Evolutionary conservation across 2,888 invertebrate species (phyloP).

Genomic region (Oasisia sp.): DNA sequence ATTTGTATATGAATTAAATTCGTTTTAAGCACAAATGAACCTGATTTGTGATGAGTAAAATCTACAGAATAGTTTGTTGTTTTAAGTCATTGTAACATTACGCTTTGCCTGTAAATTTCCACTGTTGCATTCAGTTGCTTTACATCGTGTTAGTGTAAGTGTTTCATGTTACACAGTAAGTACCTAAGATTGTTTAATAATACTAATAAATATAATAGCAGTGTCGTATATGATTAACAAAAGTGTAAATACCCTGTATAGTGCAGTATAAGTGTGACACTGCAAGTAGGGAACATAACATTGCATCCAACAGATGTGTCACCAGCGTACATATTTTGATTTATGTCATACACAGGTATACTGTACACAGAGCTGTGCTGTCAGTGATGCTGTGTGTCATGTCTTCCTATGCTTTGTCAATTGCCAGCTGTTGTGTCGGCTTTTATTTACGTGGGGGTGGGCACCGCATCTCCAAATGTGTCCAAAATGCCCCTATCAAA

Average conservation of each 20-base stretch:
- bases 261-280: not conserved
- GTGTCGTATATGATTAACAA: not conserved
- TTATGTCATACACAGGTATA: not conserved
- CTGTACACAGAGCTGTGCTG: not conserved
- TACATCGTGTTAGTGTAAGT: not conserved
- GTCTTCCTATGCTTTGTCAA: not conserved
- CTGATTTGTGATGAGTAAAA: no score
- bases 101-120: no score
- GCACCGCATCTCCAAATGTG: not conserved
- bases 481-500: not conserved
- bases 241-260: not conserved
- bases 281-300: not conserved
- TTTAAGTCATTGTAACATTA: no score
- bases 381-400: not conserved
- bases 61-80: no score
- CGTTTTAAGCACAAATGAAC: no score
- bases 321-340: not conserved
- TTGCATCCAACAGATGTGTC: not conserved
- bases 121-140: no score
- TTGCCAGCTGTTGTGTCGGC: not conserved
- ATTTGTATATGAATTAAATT: no score
- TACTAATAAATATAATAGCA: not conserved
- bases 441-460: not conserved
- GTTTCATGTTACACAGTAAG: not conserved
- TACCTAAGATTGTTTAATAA: not conserved